A percentile compares a stretch with the other conserved stretches of the same genome.
Evolutionary conservation across 2,888 invertebrate species (phyloP).

Genomic region (Platycheirus albimanus): DNA sequence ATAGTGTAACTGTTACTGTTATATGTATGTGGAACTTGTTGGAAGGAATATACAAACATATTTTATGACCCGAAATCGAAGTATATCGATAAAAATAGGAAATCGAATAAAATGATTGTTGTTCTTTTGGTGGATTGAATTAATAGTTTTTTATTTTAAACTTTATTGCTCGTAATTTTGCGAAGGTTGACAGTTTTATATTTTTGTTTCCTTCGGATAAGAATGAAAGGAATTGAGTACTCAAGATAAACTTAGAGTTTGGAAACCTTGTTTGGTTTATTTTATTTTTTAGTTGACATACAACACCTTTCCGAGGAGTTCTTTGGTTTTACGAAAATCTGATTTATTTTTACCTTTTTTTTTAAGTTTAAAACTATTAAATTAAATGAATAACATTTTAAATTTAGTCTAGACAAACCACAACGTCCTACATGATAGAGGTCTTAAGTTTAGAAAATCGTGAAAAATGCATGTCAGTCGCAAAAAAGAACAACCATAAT

Average conservation of each 20-base stretch:
- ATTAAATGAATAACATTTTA: too few relatives aligned
- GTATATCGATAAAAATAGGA: constrained; percentile 49
- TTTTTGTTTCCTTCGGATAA: constrained; percentile 46
- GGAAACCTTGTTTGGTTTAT: background rate
- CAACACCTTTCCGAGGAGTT: too few relatives aligned
- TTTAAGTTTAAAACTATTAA: too few relatives aligned
- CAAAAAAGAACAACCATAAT: too few relatives aligned
- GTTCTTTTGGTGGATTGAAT: constrained; percentile 52
- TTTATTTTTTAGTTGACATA: too few relatives aligned
- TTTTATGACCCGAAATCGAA: constrained; percentile 51
- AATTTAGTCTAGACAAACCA: too few relatives aligned
- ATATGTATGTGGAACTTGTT: background rate
- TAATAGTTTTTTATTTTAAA: constrained; percentile 19
- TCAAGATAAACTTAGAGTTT: constrained; percentile 12
- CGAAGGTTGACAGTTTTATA: constrained; percentile 59
- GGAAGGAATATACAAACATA: constrained; percentile 27
- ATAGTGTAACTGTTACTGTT: background rate
- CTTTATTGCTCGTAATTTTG: constrained; percentile 55
- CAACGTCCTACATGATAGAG: too few relatives aligned
- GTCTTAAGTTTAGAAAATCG: too few relatives aligned
- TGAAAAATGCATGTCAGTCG: too few relatives aligned
- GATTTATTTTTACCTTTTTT: too few relatives aligned
- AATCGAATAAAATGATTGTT: constrained; percentile 56
- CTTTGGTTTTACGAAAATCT: too few relatives aligned
- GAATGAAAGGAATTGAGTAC: constrained; percentile 39